Base-by-base conservation (phyloP, 1,140 invertebrate genomes). In the Druon quercuslanigerum region DNA sequence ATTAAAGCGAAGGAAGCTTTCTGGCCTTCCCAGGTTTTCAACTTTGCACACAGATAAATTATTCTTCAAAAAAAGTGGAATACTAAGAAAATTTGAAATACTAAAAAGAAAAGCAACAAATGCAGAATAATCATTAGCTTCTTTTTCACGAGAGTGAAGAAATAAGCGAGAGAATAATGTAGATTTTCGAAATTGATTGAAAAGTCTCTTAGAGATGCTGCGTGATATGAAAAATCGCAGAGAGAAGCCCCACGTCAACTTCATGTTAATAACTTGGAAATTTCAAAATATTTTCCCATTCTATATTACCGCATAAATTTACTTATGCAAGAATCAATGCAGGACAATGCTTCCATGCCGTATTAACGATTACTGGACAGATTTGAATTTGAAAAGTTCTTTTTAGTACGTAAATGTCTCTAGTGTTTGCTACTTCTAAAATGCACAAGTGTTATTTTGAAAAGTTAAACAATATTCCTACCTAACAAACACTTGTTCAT, bases 251-350 rank as follows among this genome's bases (percentile, higher is more conserved):
- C 60, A 66, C 60, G 60, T 66, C 33, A 66, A 66, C 33, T 40
- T 66, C 25, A 16, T 33, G 60, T 33, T 40, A 7, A 66, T 66
- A 66, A 66, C 60, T 40, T 40, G 60, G 60, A 66, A 66, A 66
- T 66, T 66, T 66, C 60, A 66, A 66, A 66, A 66, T 66, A 66
- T 66, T 66, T 66, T 66, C 60, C 60, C 60, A 66, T 46, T 40
- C 33, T 66, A 66, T 66, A 66, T 66, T 66, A 66, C 12, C 40
- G 60, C 60, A 66, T 66, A 40, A 33, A 66, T 40, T n/a, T 66
- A 40, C 60, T 46, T 66, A 66, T 66, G 57, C 57, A 20, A 66
- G 12, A 46, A 66, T 66, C 25, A 66, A 46, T 16, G 16, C 25
- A 66, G 60, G 25, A 66, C 60, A 66, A 66, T 66, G 60, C 60